phyloP scores from a whole-genome alignment of 2,888 invertebrate genomes.

The Xylota sylvarum region DNA sequence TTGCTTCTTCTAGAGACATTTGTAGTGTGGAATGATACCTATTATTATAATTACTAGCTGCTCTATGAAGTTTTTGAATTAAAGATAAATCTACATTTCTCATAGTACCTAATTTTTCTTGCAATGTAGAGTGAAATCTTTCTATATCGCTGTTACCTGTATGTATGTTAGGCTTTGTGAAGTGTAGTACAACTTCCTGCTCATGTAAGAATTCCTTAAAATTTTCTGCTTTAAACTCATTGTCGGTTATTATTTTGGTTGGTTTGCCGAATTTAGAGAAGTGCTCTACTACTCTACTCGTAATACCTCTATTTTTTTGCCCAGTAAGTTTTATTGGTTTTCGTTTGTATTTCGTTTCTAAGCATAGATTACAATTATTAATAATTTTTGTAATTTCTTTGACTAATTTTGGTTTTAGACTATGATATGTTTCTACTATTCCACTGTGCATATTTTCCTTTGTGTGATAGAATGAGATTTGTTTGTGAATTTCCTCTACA shows the following conservation, averaged over 20 bases:
- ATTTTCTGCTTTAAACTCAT: slow-evolving; percentile 34
- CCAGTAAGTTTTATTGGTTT: slow-evolving; percentile 25
- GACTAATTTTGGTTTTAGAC: slow-evolving; percentile 3
- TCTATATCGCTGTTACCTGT: slow-evolving; percentile 29
- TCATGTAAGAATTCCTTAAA: no score
- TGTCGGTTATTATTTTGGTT: not conserved
- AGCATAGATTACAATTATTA: slow-evolving; percentile 21
- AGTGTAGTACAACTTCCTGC: slow-evolving; percentile 4
- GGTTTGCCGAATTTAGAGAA: slow-evolving; percentile 40
- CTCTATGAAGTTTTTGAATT: slow-evolving; percentile 5
- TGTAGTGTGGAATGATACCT: slow-evolving; percentile 32
- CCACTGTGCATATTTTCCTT: slow-evolving; percentile 8
- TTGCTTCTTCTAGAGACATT: slow-evolving; percentile 41
- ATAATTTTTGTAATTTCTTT: slow-evolving; percentile 23
- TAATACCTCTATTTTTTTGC: slow-evolving; percentile 2
- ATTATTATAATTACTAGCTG: not conserved
- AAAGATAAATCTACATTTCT: slow-evolving; percentile 1
- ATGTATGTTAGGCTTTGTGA: slow-evolving; percentile 32
- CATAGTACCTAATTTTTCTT: slow-evolving; percentile 22
- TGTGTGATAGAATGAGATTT: slow-evolving; percentile 36
- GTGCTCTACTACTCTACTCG: no score
- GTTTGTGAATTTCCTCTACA: slow-evolving; percentile 25
- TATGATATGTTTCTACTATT: slow-evolving; percentile 25
- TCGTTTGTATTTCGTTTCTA: slow-evolving; percentile 29
- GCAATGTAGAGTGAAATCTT: slow-evolving; percentile 12